phyloP scores from a whole-genome alignment of 2,888 invertebrate species.

The Mythimna vitellina region DNA sequence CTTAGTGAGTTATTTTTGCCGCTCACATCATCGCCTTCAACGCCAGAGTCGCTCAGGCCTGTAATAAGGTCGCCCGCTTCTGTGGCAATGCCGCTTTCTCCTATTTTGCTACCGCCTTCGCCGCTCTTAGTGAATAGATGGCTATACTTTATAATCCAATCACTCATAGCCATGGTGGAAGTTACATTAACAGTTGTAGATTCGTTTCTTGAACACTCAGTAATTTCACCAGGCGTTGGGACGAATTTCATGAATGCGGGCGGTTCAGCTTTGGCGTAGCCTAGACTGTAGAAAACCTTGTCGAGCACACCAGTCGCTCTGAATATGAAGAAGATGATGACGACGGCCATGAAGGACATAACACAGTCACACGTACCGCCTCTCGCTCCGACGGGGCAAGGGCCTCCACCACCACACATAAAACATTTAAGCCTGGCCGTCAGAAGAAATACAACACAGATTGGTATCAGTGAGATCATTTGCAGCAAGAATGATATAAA shows the following conservation, averaged over 20 bases:
- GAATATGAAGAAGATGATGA: slow-evolving; percentile 80
- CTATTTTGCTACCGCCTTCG: not conserved
- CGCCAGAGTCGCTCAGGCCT: no score
- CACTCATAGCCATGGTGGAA: slow-evolving; percentile 33
- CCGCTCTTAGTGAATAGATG: slow-evolving; percentile 19
- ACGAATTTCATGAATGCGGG: slow-evolving; percentile 65
- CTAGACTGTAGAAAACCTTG: slow-evolving; percentile 81
- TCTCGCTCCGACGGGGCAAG: slow-evolving; percentile 76
- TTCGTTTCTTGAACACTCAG: slow-evolving; percentile 79
- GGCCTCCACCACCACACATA: slow-evolving; percentile 83
- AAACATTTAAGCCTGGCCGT: slow-evolving; percentile 81
- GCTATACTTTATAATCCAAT: slow-evolving; percentile 35
- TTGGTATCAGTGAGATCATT: slow-evolving; percentile 82
- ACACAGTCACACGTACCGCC: slow-evolving; percentile 82
- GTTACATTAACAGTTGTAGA: slow-evolving; percentile 35
- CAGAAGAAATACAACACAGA: slow-evolving; percentile 80
- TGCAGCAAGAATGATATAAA: slow-evolving; percentile 83
- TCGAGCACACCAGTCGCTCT: slow-evolving; percentile 81
- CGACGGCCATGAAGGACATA: slow-evolving; percentile 78
- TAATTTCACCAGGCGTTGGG: slow-evolving; percentile 78
- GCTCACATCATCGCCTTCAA: no score
- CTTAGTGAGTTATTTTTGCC: not conserved
- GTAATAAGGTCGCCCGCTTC: not conserved
- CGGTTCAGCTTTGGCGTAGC: slow-evolving; percentile 76
- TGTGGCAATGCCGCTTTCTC: no score